phyloP scores from a whole-genome alignment of 2,888 invertebrate genomes.

The Acleris emargana region DNA sequence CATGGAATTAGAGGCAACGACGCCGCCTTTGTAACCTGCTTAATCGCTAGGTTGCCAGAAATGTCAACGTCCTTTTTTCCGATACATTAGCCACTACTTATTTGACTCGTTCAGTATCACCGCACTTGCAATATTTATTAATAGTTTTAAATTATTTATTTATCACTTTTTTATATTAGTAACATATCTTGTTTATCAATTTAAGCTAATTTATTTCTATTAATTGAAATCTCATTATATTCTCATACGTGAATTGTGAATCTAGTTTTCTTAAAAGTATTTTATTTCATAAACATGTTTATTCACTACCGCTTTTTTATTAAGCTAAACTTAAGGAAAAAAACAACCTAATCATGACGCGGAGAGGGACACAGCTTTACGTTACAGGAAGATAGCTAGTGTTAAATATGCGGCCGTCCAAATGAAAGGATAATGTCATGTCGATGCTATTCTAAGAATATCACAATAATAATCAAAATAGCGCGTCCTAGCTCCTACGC shows the following conservation, averaged over 20 bases:
- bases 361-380: neutral
- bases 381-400: neutral
- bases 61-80: no score
- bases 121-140: constrained; percentile 1
- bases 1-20: neutral
- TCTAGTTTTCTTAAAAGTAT: constrained; percentile 33
- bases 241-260: constrained; percentile 17
- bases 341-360: neutral
- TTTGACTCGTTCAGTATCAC: neutral
- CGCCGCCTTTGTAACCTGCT: neutral
- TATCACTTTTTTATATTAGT: neutral
- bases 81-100: neutral
- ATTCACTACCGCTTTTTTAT: constrained; percentile 36
- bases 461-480: no score
- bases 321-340: neutral
- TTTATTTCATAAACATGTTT: constrained; percentile 40
- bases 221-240: constrained; percentile 17
- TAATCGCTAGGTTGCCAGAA: no score
- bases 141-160: neutral
- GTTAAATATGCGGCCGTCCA: neutral
- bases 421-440: no score
- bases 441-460: no score
- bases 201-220: constrained; percentile 11
- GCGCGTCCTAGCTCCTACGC: no score
- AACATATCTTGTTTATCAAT: constrained; percentile 22